These are phyloP conservation scores for Ceyx erithaca DNA, from an alignment of 2,797 vertebrate species.

Conservation along the genomic window DNA sequence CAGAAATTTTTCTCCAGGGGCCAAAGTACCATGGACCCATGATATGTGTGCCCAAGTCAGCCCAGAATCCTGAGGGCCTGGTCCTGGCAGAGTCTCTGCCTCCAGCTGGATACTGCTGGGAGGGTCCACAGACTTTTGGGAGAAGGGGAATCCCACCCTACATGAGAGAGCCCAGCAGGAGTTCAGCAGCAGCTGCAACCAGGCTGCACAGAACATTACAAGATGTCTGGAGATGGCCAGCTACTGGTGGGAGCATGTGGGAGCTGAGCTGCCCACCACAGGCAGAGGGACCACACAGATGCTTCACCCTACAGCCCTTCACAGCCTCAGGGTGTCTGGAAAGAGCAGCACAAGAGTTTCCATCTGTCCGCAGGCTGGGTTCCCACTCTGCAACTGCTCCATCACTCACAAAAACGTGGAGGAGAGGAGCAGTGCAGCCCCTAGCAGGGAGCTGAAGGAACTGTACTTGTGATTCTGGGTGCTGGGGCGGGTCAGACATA, in stretches of 20 bases:
- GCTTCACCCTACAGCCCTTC: rapidly evolving
- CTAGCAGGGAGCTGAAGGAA: background rate
- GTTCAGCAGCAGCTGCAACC: background rate
- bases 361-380: background rate
- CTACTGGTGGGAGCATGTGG: background rate
- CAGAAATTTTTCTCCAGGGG: background rate
- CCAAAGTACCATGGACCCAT: background rate
- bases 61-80: background rate
- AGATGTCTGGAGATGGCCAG: background rate
- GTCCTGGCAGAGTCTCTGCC: background rate
- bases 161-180: background rate
- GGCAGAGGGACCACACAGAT: slow-evolving; percentile 27
- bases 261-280: background rate
- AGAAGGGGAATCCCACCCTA: background rate
- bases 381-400: background rate
- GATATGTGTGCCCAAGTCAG: background rate
- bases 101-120: background rate
- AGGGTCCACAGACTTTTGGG: background rate
- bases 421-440: background rate
- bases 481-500: background rate
- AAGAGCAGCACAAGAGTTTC: background rate
- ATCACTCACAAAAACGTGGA: background rate
- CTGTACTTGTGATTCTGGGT: background rate
- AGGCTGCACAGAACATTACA: background rate
- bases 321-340: background rate